Conservation (phyloP, 1,140 invertebrate genomes). For the Penaeus vannamei region DNA sequence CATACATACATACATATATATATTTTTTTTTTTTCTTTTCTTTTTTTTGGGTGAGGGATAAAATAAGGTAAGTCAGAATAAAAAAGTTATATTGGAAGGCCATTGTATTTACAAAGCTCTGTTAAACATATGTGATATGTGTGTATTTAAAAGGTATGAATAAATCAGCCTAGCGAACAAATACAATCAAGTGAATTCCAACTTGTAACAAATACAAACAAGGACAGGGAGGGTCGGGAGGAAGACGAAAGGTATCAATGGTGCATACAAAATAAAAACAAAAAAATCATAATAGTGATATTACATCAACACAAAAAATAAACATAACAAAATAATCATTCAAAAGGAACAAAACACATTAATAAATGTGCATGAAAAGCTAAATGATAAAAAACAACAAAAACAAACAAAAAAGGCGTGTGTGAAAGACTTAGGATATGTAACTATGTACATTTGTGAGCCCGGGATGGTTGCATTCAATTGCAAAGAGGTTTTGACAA, state of each 20-base stretch:
- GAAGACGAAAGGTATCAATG: no score
- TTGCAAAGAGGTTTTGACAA: background rate
- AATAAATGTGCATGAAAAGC: background rate
- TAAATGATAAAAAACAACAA: background rate
- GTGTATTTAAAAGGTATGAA: background rate
- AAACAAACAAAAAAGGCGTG: background rate
- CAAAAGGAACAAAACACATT: background rate
- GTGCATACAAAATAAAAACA: background rate
- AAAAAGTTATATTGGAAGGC: slow-evolving; percentile 34
- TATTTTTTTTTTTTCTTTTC: no score
- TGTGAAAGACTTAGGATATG: slow-evolving; percentile 61
- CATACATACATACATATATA: no score
- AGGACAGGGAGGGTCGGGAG: no score
- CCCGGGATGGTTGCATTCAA: background rate
- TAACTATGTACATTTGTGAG: slow-evolving; percentile 62
- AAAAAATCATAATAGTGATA: background rate
- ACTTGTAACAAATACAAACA: no score
- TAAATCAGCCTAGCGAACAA: background rate
- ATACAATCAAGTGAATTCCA: background rate
- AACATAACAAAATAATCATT: background rate
- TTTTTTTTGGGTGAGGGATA: background rate
- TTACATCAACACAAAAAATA: background rate
- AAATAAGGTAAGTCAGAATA: slow-evolving; percentile 5
- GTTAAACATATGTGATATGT: slow-evolving; percentile 6
- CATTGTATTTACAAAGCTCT: slow-evolving; percentile 62